These are phyloP conservation scores for Pemphredon lugubris DNA, from an alignment of 2,888 invertebrate genomes.

Conservation along the genomic window DNA sequence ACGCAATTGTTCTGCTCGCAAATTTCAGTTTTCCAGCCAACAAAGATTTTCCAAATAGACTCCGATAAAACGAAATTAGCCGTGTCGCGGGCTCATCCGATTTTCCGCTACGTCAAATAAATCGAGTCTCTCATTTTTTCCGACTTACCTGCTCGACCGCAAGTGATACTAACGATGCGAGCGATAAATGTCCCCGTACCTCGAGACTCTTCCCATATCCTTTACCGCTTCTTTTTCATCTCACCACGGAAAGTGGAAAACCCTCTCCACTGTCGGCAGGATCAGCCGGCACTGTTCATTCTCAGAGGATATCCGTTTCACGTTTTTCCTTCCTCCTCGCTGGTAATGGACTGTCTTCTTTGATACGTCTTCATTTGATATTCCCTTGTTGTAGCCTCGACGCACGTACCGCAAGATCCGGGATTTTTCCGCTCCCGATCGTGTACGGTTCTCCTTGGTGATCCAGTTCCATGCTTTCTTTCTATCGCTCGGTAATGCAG, in stretches of 20 bases:
- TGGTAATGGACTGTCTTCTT: constrained; percentile 38
- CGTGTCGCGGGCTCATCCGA: background rate
- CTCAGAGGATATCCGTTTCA: constrained; percentile 35
- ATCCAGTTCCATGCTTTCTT: too few species aligned
- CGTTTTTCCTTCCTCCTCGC: constrained; percentile 30
- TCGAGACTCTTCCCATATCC: constrained; percentile 18
- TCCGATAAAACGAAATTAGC: too few species aligned
- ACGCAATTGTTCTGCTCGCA: too few species aligned
- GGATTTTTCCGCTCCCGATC: constrained; percentile 20
- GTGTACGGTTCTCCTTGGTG: too few species aligned
- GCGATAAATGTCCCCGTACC: constrained; percentile 33
- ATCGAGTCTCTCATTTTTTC: background rate
- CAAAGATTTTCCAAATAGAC: too few species aligned
- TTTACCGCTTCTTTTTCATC: constrained; percentile 11
- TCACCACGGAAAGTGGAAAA: constrained; percentile 29
- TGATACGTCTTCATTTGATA: constrained; percentile 49
- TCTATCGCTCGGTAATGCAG: too few species aligned
- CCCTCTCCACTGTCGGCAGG: constrained; percentile 26
- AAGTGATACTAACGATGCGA: constrained; percentile 27
- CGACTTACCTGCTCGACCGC: constrained; percentile 7
- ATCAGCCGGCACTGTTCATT: constrained; percentile 40
- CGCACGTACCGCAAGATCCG: constrained; percentile 7
- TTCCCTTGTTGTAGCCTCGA: constrained; percentile 36
- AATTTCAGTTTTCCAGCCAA: too few species aligned
- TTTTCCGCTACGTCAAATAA: background rate